A percentile compares a stretch with the other conserved stretches of the same genome.
These are phyloP conservation scores for Haemorhous mexicanus DNA, from an alignment of 2,113 vertebrate genomes.

Conservation along the genomic window DNA sequence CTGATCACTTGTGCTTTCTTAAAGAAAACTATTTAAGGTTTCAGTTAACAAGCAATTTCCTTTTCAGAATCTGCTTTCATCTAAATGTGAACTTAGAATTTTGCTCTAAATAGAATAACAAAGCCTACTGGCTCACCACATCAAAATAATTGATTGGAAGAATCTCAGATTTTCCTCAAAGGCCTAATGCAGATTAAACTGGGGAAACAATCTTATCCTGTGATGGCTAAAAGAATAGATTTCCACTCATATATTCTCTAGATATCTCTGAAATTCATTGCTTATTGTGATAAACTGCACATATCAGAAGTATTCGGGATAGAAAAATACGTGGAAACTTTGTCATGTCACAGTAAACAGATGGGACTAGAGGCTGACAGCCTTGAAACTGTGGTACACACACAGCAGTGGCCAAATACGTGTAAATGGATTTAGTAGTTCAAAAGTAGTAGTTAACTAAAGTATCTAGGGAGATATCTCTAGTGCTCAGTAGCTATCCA, in stretches of 20 bases:
- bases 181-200: neutral
- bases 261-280: neutral
- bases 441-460: neutral
- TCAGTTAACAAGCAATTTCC: constrained; percentile 36
- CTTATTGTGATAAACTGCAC: neutral
- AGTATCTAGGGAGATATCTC: neutral
- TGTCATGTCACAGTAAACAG: neutral
- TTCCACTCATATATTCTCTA: neutral
- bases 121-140: neutral
- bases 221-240: neutral
- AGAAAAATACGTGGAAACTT: neutral
- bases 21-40: constrained; percentile 17
- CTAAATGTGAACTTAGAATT: neutral
- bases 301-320: neutral
- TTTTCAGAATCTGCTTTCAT: constrained; percentile 22
- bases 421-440: neutral
- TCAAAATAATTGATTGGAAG: neutral
- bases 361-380: neutral
- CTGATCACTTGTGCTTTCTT: constrained; percentile 38
- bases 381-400: neutral
- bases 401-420: neutral
- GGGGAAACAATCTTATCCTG: neutral
- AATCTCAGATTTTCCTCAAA: neutral
- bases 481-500: neutral
- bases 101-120: neutral